Conservation (phyloP, 2,888 invertebrate genomes). For the Melinopterus prodromus region DNA sequence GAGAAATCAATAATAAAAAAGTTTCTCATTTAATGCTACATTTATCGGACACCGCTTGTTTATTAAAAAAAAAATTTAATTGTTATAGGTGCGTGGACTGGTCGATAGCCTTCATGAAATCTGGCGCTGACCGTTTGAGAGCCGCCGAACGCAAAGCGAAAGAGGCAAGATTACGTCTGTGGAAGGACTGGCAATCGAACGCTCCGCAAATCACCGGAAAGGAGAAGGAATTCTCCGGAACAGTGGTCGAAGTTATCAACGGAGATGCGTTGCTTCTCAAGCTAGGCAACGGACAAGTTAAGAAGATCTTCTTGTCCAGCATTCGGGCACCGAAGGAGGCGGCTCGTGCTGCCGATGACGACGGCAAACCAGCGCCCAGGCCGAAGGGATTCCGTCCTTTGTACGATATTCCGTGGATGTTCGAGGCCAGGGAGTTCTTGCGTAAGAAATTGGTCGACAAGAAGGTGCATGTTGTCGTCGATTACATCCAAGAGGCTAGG, state of each 20-base stretch:
- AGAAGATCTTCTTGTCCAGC: slow-evolving; percentile 95
- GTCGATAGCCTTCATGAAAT: slow-evolving; percentile 84
- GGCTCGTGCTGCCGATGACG: slow-evolving; percentile 67
- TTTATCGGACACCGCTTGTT: too few species aligned
- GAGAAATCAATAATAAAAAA: too few species aligned
- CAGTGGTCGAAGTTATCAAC: slow-evolving; percentile 90
- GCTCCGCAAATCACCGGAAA: slow-evolving; percentile 77
- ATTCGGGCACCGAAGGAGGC: slow-evolving; percentile 90
- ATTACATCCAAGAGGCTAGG: slow-evolving; percentile 95
- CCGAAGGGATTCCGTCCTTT: slow-evolving; percentile 86
- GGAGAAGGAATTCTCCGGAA: slow-evolving; percentile 83
- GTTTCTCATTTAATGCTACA: too few species aligned
- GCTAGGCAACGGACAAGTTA: slow-evolving; percentile 75
- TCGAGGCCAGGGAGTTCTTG: slow-evolving; percentile 96
- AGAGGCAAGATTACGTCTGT: slow-evolving; percentile 84
- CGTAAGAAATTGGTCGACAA: slow-evolving; percentile 96
- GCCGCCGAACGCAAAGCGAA: slow-evolving; percentile 89
- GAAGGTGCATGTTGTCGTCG: slow-evolving; percentile 89
- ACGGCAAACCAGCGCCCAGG: slow-evolving; percentile 72
- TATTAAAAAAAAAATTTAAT: background rate
- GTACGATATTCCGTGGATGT: slow-evolving; percentile 99
- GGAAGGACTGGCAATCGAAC: slow-evolving; percentile 89
- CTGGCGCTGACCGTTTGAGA: slow-evolving; percentile 83
- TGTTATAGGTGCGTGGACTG: slow-evolving; percentile 80
- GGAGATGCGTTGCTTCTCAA: slow-evolving; percentile 94